Evolutionary conservation across 2,797 vertebrate species (phyloP).

Genomic region (Champsocephalus gunnari): DNA sequence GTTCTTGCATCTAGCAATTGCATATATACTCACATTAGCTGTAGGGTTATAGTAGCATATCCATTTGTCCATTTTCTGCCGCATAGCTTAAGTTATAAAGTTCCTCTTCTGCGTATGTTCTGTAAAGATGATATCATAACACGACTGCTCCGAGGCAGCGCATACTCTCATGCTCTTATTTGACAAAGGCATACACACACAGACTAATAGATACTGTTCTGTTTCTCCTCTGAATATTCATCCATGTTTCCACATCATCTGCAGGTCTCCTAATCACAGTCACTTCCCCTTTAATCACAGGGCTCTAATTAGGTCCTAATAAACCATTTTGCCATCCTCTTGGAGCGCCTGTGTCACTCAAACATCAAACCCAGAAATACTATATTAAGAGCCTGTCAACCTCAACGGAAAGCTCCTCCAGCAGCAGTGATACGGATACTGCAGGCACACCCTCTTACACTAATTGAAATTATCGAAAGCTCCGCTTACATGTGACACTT

Average conservation of each 20-base stretch:
- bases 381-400: slow-evolving; percentile 83
- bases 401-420: slow-evolving; percentile 79
- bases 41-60: slow-evolving; percentile 5
- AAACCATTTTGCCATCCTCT: slow-evolving; percentile 85
- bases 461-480: slow-evolving; percentile 85
- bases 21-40: slow-evolving; percentile 18
- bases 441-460: slow-evolving; percentile 80
- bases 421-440: slow-evolving; percentile 78
- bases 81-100: slow-evolving; percentile 63
- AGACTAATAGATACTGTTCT: slow-evolving; percentile 62
- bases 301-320: slow-evolving; percentile 87
- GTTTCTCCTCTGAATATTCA: slow-evolving; percentile 84
- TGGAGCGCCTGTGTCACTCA: slow-evolving; percentile 84
- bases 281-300: slow-evolving; percentile 88
- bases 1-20: slow-evolving; percentile 7
- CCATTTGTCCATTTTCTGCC: slow-evolving; percentile 58
- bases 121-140: slow-evolving; percentile 71
- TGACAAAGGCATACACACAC: slow-evolving; percentile 54
- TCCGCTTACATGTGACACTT: slow-evolving; percentile 79
- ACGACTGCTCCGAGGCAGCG: slow-evolving; percentile 46
- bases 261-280: slow-evolving; percentile 87
- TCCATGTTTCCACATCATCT: slow-evolving; percentile 82
- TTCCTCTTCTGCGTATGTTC: slow-evolving; percentile 40
- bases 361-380: slow-evolving; percentile 85
- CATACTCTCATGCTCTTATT: slow-evolving; percentile 41